Conservation (phyloP, 1,140 invertebrate genomes). For the Campoletis sonorensis region DNA sequence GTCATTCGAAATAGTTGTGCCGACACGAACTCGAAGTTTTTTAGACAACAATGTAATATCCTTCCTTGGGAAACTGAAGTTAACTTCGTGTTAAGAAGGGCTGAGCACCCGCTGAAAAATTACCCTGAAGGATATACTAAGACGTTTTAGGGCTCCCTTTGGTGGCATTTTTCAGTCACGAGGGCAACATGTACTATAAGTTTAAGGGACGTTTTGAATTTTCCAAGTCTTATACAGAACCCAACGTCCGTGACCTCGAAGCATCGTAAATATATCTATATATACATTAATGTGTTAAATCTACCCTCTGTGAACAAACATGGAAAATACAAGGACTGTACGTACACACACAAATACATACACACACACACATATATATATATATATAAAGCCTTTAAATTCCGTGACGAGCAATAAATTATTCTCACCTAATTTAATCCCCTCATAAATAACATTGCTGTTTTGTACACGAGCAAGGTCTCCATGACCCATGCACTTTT, state of each 20-base stretch:
- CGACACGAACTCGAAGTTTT: too few relatives aligned
- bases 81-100: not conserved
- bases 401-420: slow-evolving; percentile 54
- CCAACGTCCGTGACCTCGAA: slow-evolving; percentile 15
- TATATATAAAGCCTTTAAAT: slow-evolving; percentile 13
- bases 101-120: not conserved
- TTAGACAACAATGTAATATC: too few relatives aligned
- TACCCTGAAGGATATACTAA: not conserved
- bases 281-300: not conserved
- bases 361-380: slow-evolving; percentile 6
- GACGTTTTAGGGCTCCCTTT: not conserved
- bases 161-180: slow-evolving; percentile 13
- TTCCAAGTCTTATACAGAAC: not conserved
- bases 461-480: slow-evolving; percentile 17
- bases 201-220: slow-evolving; percentile 19
- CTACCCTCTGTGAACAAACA: not conserved
- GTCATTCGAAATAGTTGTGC: too few relatives aligned
- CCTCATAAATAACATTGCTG: slow-evolving; percentile 51
- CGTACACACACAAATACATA: not conserved
- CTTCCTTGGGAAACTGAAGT: too few relatives aligned
- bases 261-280: not conserved
- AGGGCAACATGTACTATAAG: not conserved
- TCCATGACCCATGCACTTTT: slow-evolving; percentile 20
- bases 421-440: slow-evolving; percentile 53
- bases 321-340: not conserved